Conservation (phyloP, 2,113 vertebrate species). For the Alethe castanea region DNA sequence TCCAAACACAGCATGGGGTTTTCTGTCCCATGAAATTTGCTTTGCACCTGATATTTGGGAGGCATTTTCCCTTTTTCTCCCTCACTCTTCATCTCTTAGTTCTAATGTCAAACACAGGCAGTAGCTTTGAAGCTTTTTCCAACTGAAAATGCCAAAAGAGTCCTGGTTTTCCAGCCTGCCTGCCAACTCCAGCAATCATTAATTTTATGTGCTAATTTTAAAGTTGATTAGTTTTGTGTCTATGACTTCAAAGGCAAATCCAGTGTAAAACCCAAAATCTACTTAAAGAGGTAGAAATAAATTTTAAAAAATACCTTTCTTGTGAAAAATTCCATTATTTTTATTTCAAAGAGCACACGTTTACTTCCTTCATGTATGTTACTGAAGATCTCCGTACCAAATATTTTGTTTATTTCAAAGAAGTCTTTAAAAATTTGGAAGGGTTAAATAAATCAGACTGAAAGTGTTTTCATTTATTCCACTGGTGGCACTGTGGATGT, state of each 20-base stretch:
- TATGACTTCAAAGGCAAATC: slow-evolving; percentile 41
- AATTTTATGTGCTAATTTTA: slow-evolving; percentile 74
- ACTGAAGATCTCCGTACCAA: neutral
- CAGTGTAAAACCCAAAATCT: neutral
- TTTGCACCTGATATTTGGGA: slow-evolving; percentile 64
- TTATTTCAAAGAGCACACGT: neutral
- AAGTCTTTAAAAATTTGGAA: neutral
- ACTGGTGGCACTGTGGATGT: slow-evolving; percentile 28
- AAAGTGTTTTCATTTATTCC: slow-evolving; percentile 36
- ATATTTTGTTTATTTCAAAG: neutral
- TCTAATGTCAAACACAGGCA: slow-evolving; percentile 55
- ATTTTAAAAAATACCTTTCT: neutral
- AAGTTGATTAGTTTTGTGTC: slow-evolving; percentile 53
- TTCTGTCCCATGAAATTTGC: slow-evolving; percentile 3
- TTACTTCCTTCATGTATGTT: neutral
- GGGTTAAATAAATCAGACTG: neutral
- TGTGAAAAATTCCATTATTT: neutral
- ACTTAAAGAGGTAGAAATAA: neutral
- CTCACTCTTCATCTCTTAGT: neutral
- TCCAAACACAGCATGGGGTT: neutral
- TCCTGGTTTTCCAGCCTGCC: slow-evolving; percentile 61
- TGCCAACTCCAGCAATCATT: slow-evolving; percentile 71
- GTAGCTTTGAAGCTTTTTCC: slow-evolving; percentile 72
- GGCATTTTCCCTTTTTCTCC: slow-evolving; percentile 25
- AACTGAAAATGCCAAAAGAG: slow-evolving; percentile 59